Evolutionary conservation across 2,113 vertebrate species (phyloP).

Genomic region (Engystomops pustulosus): DNA sequence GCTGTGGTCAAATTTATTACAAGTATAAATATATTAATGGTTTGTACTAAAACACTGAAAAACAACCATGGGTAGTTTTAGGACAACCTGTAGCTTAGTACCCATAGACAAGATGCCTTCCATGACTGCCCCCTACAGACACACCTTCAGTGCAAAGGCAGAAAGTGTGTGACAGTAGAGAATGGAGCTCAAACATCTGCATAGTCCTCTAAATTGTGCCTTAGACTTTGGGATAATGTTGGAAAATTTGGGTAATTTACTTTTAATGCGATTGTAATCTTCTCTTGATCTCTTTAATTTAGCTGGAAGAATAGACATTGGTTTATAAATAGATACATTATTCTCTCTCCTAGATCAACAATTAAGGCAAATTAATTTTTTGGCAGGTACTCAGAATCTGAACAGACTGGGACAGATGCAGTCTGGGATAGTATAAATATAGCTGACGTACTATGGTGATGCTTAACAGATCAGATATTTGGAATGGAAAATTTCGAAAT

Average conservation of each 20-base stretch:
- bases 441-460: neutral
- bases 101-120: neutral
- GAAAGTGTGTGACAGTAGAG: too few relatives aligned
- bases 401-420: neutral
- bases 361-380: slow-evolving; percentile 2
- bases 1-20: too few relatives aligned
- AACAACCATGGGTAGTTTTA: neutral
- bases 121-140: neutral
- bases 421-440: neutral
- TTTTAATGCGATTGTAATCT: neutral
- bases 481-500: neutral
- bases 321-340: neutral
- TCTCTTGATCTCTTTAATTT: neutral
- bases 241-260: neutral
- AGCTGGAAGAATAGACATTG: too few relatives aligned
- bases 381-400: neutral
- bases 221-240: neutral
- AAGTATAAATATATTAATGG: too few relatives aligned
- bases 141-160: neutral
- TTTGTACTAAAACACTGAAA: too few relatives aligned
- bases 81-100: neutral
- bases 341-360: neutral
- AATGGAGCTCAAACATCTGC: neutral
- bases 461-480: neutral
- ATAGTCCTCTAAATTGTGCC: neutral